These are phyloP conservation scores for Oostethus manadensis DNA, from an alignment of 2,113 vertebrate genomes.

Conservation along the genomic window DNA sequence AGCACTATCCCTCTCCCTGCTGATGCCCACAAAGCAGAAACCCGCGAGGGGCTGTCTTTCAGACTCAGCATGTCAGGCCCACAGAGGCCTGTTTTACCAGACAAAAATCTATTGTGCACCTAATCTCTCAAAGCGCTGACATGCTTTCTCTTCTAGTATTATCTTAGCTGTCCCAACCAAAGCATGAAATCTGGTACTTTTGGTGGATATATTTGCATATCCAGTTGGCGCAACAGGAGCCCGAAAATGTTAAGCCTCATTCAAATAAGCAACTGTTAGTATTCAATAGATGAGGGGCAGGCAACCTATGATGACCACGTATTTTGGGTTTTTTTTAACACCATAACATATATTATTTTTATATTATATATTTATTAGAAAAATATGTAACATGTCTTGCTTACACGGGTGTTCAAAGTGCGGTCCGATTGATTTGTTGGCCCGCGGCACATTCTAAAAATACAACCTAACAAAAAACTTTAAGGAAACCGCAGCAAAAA, in stretches of 20 bases:
- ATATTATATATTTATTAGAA: too few relatives aligned
- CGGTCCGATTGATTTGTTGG: too few relatives aligned
- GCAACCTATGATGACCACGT: too few relatives aligned
- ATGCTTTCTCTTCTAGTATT: conserved; percentile 60
- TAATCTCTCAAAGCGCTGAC: conserved; percentile 71
- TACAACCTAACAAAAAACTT: too few relatives aligned
- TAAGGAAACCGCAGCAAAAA: too few relatives aligned
- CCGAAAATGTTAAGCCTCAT: conserved; percentile 38
- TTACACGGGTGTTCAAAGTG: too few relatives aligned
- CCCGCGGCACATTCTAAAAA: too few relatives aligned
- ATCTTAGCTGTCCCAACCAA: conserved; percentile 59
- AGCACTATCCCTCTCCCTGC: conserved; percentile 19
- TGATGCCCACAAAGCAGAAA: conserved; percentile 31
- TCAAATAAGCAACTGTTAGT: conserved; percentile 19
- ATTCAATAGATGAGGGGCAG: not conserved
- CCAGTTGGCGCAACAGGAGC: conserved; percentile 46
- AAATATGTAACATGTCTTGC: too few relatives aligned
- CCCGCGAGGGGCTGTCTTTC: conserved; percentile 34
- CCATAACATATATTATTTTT: too few relatives aligned
- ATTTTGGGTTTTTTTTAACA: too few relatives aligned
- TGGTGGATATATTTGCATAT: conserved; percentile 55
- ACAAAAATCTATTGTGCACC: conserved; percentile 65
- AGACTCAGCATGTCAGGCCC: conserved; percentile 51
- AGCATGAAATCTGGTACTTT: conserved; percentile 54
- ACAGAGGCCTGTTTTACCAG: conserved; percentile 47